These are phyloP conservation scores for Philereme transversata DNA, from an alignment of 2,888 invertebrate genomes.

Conservation along the genomic window DNA sequence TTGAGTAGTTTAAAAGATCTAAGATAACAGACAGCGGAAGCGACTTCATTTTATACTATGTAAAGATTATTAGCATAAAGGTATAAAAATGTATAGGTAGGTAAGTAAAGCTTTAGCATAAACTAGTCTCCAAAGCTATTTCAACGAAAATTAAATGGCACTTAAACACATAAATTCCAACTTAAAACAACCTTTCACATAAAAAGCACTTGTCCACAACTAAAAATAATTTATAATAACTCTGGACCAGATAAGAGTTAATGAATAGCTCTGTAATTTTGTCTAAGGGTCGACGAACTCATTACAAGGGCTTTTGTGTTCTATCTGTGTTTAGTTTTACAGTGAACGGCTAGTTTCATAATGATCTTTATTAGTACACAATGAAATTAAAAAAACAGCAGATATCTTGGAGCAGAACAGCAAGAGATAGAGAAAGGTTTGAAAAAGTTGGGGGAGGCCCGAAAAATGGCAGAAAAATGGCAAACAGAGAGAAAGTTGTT, in stretches of 20 bases:
- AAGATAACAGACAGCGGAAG: too few relatives aligned
- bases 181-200: slow-evolving; percentile 5
- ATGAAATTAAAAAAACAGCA: too few relatives aligned
- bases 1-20: too few relatives aligned
- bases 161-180: slow-evolving; percentile 8
- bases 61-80: too few relatives aligned
- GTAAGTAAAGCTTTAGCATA: not conserved
- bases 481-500: too few relatives aligned
- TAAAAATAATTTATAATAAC: slow-evolving; percentile 38
- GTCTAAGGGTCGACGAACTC: slow-evolving; percentile 30
- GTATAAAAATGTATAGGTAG: too few relatives aligned
- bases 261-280: slow-evolving; percentile 26
- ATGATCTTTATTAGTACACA: not conserved
- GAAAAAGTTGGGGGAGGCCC: too few relatives aligned
- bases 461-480: too few relatives aligned
- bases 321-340: slow-evolving; percentile 7
- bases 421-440: too few relatives aligned
- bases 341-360: not conserved
- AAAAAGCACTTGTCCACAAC: slow-evolving; percentile 30
- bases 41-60: too few relatives aligned
- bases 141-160: not conserved
- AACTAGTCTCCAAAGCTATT: not conserved
- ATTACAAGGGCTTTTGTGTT: slow-evolving; percentile 33
- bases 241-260: slow-evolving; percentile 31
- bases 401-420: too few relatives aligned